phyloP scores from a whole-genome alignment of 2,888 invertebrate species.

The Nephrotoma appendiculata region DNA sequence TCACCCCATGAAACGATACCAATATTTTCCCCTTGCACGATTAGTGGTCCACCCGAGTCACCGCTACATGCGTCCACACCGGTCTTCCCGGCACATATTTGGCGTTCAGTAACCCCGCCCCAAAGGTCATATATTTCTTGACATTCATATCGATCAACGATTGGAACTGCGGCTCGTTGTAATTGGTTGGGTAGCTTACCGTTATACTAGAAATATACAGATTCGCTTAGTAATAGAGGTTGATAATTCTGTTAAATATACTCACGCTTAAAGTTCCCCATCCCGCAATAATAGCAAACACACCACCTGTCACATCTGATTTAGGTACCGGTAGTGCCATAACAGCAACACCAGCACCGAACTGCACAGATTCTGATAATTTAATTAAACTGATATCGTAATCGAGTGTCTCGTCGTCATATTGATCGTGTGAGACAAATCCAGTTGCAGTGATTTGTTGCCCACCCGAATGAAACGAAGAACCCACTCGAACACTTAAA shows the following conservation, averaged over 20 bases:
- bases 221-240: neutral
- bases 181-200: neutral
- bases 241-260: neutral
- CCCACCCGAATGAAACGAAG: neutral
- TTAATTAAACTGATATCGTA: neutral
- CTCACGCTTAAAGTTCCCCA: neutral
- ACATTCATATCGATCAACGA: neutral
- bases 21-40: neutral
- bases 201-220: neutral
- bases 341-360: neutral
- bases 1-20: neutral
- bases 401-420: neutral
- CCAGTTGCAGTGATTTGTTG: neutral
- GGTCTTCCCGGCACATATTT: neutral
- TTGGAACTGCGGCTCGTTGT: neutral
- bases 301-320: neutral
- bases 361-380: neutral
- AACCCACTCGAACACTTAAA: neutral
- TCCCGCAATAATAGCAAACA: neutral
- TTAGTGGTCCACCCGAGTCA: conserved; percentile 1
- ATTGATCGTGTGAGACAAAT: neutral
- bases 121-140: neutral
- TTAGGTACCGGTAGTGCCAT: neutral
- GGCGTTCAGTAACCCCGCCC: neutral
- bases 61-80: neutral